Evolutionary conservation across 2,113 vertebrate species (phyloP).

Genomic region (Tricholaema leucomelas): DNA sequence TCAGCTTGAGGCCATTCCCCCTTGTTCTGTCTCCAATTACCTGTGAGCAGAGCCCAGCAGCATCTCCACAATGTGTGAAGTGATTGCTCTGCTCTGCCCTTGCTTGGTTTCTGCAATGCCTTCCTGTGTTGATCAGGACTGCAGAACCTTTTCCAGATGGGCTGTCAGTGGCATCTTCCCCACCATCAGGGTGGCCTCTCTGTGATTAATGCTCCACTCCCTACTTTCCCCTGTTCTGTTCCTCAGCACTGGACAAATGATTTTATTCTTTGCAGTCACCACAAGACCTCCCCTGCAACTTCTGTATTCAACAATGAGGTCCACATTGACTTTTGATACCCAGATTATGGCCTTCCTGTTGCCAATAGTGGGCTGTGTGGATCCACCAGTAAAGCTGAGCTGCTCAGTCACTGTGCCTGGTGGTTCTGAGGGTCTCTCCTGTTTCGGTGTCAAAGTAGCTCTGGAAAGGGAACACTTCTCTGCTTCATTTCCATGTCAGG

Average conservation of each 20-base stretch:
- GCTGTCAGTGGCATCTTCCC: background rate
- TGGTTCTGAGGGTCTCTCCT: background rate
- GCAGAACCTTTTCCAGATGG: background rate
- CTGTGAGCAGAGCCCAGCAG: too few species aligned
- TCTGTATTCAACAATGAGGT: background rate
- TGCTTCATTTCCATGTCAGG: background rate
- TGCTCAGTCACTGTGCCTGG: background rate
- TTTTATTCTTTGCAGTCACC: constrained; percentile 24
- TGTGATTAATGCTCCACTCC: background rate
- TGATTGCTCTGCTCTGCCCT: background rate
- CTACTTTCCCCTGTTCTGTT: background rate
- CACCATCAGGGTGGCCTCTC: background rate
- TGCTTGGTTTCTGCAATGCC: background rate
- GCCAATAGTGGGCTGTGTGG: background rate
- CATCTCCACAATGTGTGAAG: too few species aligned
- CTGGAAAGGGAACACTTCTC: background rate
- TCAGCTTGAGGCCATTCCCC: too few species aligned
- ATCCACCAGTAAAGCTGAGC: background rate
- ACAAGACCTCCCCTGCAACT: background rate
- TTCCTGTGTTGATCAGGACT: background rate
- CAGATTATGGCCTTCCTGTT: background rate
- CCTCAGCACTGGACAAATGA: background rate
- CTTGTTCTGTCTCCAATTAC: too few species aligned
- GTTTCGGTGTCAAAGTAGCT: background rate
- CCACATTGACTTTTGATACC: background rate